Conservation (phyloP, 1,140 invertebrate species). For the Amyelois transitella region DNA sequence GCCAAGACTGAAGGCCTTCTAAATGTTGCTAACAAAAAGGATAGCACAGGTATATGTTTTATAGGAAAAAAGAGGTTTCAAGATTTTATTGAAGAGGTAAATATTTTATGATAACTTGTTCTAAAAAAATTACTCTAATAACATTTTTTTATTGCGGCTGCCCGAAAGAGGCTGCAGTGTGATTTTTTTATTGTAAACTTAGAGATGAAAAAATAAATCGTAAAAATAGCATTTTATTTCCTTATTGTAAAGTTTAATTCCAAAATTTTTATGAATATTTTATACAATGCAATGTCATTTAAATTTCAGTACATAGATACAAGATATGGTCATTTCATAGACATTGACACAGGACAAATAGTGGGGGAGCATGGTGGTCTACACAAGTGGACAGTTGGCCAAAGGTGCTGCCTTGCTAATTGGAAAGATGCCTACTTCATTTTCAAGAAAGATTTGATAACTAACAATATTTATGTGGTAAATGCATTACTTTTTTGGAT, state of each 20-base stretch:
- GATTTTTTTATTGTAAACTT: not conserved
- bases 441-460: conserved; percentile 79
- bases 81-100: conserved; percentile 83
- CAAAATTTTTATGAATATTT: too few relatives aligned
- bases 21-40: conserved; percentile 87
- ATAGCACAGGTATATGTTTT: conserved; percentile 98
- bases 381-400: conserved; percentile 95
- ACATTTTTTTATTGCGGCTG: too few relatives aligned
- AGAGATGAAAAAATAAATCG: not conserved
- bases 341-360: conserved; percentile 84
- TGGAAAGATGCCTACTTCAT: conserved; percentile 80
- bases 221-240: not conserved
- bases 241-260: not conserved
- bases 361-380: conserved; percentile 91
- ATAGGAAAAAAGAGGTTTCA: conserved; percentile 89
- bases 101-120: conserved; percentile 10
- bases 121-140: conserved; percentile 3
- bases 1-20: conserved; percentile 83
- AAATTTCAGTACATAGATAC: conserved; percentile 85
- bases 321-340: conserved; percentile 86
- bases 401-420: conserved; percentile 80
- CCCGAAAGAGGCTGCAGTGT: too few relatives aligned
- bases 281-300: conserved; percentile 8
- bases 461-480: conserved; percentile 89
- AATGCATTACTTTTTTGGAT: too few relatives aligned